Percentiles rank a stretch among this genome's conserved stretches.
Conservation (phyloP, 2,888 invertebrate genomes). For the Gryllus longicercus region DNA sequence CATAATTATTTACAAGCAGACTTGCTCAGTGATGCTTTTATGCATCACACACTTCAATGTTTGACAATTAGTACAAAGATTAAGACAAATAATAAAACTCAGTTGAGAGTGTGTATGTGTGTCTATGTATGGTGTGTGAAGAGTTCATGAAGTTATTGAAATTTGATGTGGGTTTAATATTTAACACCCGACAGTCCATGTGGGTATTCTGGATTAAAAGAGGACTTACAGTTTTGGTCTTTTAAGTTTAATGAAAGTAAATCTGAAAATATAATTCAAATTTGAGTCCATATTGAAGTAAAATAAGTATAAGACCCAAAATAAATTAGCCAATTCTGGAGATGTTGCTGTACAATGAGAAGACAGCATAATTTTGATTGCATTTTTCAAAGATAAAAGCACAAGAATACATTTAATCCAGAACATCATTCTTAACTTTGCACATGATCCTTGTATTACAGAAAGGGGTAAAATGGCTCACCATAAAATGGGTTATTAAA, state of each 20-base stretch:
- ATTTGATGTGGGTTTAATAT: not conserved
- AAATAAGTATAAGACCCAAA: not conserved
- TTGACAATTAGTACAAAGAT: constrained; percentile 1
- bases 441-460: not conserved
- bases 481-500: not conserved
- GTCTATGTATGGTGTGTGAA: not conserved
- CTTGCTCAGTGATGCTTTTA: not conserved
- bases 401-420: constrained; percentile 10
- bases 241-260: too few species aligned
- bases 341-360: not conserved
- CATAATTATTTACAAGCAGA: not conserved
- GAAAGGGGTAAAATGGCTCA: not conserved
- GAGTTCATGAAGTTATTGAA: not conserved
- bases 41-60: constrained; percentile 1
- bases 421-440: constrained; percentile 5
- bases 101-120: not conserved
- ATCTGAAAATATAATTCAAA: too few species aligned
- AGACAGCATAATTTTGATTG: not conserved
- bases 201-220: too few species aligned
- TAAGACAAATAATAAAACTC: constrained; percentile 17
- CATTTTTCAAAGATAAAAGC: not conserved
- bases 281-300: too few species aligned
- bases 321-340: not conserved
- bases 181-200: not conserved
- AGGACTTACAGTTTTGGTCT: too few species aligned